Evolutionary conservation across 2,888 invertebrate species (phyloP), one percentile per base, ranked within the genome.

Genomic region (Lampropteryx suffumata): DNA sequence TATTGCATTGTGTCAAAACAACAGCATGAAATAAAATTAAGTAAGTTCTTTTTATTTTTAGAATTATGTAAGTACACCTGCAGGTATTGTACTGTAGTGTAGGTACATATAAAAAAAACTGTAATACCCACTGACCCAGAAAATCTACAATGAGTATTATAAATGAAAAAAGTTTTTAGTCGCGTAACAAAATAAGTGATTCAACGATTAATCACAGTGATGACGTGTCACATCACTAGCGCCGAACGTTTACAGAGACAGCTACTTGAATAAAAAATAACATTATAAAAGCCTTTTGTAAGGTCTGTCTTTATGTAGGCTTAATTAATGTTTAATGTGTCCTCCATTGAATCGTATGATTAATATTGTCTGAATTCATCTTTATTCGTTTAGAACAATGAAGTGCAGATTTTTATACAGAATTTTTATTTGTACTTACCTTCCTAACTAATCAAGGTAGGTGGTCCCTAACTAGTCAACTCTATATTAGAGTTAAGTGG

Each of bases 211-310:
- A 82, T 82, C 77, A 79, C 62, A 51, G 58, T 63, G 62, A 75
- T 76, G 75, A 74, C 71, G 68, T 73, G 76, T 72, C 73, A 83
- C 78, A 75, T 82, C 82, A 82, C 73, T 78, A 68, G 71, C 64
- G 69, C 82, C 84, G 82, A 72, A 57, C 69, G 62, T 73, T 76
- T 76, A 78, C 73, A 73, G 67, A 71, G 72, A 73, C 77, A 76
- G 76, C 79, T 79, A 77, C 79, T 79, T 76, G 71, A 79, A 80
- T 79, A 76, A 75, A 76, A 73, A 70, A 71, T 71, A 75, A 59
- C 64, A 49, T 65, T 62, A 56, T 70, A 73, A 71, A 76, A 79
- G 63, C 62, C 69, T 73, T 76, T 80, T 78, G 75, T 78, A 54
- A 67, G 61, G 62, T 72, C 71, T 67, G 59, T 74, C 77, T 76